Percentiles rank a stretch among this genome's conserved stretches.
Evolutionary conservation across 1,140 invertebrate species (phyloP).

Genomic region (Eubasilissa regina): DNA sequence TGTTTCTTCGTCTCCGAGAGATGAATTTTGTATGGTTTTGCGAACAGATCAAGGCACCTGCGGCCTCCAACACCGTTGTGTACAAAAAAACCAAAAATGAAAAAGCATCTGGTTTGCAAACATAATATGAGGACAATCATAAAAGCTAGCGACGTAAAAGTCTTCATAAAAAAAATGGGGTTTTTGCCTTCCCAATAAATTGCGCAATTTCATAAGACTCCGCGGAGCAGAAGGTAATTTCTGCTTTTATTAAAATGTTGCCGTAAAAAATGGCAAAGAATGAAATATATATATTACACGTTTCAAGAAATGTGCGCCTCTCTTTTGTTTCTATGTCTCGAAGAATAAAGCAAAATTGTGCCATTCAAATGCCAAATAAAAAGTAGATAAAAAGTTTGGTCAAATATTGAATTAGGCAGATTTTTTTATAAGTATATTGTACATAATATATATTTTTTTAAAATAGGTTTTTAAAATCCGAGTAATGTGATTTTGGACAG

Average conservation of each 20-base stretch:
- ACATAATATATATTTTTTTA: no score
- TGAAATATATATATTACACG: no score
- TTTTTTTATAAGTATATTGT: no score
- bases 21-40: constrained; percentile 25
- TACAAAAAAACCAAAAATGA: constrained; percentile 18
- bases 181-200: constrained; percentile 10
- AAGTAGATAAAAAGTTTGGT: no score
- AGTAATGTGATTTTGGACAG: no score
- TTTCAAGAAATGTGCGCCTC: no score
- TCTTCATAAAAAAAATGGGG: background rate
- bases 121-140: constrained; percentile 2
- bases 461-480: no score
- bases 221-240: background rate
- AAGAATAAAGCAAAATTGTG: no score
- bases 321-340: no score
- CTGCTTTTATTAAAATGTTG: background rate
- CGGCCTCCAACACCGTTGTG: background rate
- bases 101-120: constrained; percentile 17
- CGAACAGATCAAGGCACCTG: constrained; percentile 13
- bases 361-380: no score
- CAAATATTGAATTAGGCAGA: no score
- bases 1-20: background rate
- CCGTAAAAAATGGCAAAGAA: no score
- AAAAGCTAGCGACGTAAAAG: background rate
- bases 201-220: constrained; percentile 6